These are phyloP conservation scores for Hycleus cichorii DNA, from an alignment of 1,140 invertebrate species.

Conservation along the genomic window DNA sequence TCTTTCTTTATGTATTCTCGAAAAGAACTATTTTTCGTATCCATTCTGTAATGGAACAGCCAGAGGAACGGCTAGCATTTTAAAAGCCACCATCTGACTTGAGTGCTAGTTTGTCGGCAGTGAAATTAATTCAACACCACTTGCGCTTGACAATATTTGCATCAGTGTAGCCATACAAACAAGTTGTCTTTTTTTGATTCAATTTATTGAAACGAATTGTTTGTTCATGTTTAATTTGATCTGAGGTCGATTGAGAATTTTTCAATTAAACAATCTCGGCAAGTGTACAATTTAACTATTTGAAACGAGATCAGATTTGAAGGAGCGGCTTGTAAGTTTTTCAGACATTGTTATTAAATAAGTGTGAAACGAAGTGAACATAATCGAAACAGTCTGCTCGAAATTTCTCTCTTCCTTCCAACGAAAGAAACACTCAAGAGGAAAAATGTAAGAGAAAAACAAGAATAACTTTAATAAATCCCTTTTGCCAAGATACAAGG, in stretches of 20 bases:
- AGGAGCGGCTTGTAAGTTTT: conserved; percentile 18
- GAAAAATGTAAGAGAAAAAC: too few species aligned
- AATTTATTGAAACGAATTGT: too few species aligned
- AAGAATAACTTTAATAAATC: too few species aligned
- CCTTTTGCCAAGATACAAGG: too few species aligned
- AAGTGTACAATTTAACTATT: conserved; percentile 5
- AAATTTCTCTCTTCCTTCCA: conserved; percentile 11
- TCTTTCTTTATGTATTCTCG: too few species aligned
- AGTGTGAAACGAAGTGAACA: conserved; percentile 29
- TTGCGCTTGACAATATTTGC: not conserved
- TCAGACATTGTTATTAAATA: conserved; percentile 30
- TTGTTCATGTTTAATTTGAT: too few species aligned
- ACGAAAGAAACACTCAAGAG: too few species aligned
- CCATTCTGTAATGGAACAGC: conserved; percentile 18
- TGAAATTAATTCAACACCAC: conserved; percentile 7
- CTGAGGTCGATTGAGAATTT: too few species aligned
- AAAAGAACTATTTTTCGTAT: too few species aligned
- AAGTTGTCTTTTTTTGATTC: too few species aligned
- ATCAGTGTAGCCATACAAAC: too few species aligned
- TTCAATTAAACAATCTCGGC: not conserved
- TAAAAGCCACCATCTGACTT: conserved; percentile 21
- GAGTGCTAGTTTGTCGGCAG: conserved; percentile 20
- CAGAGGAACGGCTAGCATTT: conserved; percentile 2
- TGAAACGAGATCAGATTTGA: conserved; percentile 12
- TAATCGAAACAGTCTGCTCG: conserved; percentile 29